Evolutionary conservation across 2,113 vertebrate species (phyloP), one percentile per base, ranked within the genome.

Genomic region (Gavia stellata): DNA sequence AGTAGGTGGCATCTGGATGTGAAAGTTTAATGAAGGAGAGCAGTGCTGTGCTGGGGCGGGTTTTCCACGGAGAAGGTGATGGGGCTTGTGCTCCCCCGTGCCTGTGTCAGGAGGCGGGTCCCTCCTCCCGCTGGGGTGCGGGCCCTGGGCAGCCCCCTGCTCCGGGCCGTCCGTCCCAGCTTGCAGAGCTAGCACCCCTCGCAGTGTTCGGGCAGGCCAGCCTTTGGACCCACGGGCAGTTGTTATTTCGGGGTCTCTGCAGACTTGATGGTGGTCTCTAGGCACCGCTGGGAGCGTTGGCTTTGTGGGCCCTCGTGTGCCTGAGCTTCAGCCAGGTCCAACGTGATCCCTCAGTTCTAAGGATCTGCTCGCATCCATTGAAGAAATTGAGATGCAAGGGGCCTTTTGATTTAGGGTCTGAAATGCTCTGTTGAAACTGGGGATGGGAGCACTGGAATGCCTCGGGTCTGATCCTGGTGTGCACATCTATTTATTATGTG

Each of bases 311-410:
- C 63, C 40, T 38, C 10, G 0, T 2, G 5, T 25, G 56, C 34
- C 29, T 3, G 17, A 25, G 20, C 42, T 49, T 40, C 26, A 5
- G 55, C 9, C 5, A 3, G 45, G 12, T 29, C 65, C 53, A 10
- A 1, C 0, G 0, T 1, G 17, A 25, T 6, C 45, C n/a, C 59
- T 19, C 0, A 0, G 1, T 28, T 31, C 62, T 6, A 7, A 9
- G 0, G 0, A 9, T 34, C 28, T 6, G 7, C 44, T 65, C 3
- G 0, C 8, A 1, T 29, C 34, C 34, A 0, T 1, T 9, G 52
- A 8, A 17, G 52, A 28, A 3, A 3, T 0, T 0, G 72, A 49
- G 72, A 5, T 17, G n/a, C 4, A 4, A 5, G 33, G 45, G 2
- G 21, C 40, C 13, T 66, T 6, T 3, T 23, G 67, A 49, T 44